Evolutionary conservation across 2,113 vertebrate genomes (phyloP).

Genomic region (Alosa alosa): DNA sequence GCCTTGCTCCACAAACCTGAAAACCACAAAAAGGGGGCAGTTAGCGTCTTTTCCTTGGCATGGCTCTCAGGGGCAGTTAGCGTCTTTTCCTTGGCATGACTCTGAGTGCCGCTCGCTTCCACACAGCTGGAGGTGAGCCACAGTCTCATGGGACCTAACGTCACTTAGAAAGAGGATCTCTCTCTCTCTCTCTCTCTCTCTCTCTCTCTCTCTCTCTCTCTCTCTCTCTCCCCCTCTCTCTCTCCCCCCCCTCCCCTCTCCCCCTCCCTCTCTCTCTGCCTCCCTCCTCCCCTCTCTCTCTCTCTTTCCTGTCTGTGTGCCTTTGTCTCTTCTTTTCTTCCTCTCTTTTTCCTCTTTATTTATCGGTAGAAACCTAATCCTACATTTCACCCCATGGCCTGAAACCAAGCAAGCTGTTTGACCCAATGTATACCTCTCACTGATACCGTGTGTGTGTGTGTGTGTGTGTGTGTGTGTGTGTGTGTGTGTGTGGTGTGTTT

Average conservation of each 20-base stretch:
- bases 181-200: neutral
- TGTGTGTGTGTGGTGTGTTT: neutral
- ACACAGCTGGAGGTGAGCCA: neutral
- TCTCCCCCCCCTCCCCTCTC: too few relatives aligned
- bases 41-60: neutral
- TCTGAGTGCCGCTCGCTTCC: neutral
- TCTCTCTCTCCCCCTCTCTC: neutral
- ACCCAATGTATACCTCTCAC: neutral
- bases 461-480: neutral
- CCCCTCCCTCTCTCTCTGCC: neutral
- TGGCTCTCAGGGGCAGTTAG: neutral
- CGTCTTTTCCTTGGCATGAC: neutral
- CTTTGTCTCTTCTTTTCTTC: slow-evolving; percentile 9
- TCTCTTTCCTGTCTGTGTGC: too few relatives aligned
- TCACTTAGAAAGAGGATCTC: neutral
- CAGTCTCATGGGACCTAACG: neutral
- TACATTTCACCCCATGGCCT: neutral
- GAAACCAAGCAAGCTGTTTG: slow-evolving; percentile 1
- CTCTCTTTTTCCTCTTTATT: neutral
- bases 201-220: neutral
- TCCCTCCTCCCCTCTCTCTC: neutral
- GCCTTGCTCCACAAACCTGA: neutral
- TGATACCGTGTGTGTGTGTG: neutral
- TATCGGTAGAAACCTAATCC: neutral
- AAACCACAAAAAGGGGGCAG: neutral